phyloP scores from a whole-genome alignment of 2,113 vertebrate species.

The Coptodon rendalli region DNA sequence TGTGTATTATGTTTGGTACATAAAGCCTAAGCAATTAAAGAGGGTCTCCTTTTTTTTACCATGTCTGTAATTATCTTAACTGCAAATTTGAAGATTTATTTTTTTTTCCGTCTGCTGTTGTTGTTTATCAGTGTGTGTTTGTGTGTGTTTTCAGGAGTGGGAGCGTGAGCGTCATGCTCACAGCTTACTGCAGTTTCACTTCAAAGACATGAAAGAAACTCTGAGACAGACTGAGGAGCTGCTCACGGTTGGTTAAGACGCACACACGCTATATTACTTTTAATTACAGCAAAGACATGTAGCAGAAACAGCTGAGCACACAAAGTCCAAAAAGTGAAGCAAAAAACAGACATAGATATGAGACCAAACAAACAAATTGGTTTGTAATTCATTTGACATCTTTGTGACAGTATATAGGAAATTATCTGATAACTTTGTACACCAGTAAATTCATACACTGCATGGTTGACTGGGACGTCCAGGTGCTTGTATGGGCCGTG shows the following conservation, averaged over 20 bases:
- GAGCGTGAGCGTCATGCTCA: conserved; percentile 84
- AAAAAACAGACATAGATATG: background rate
- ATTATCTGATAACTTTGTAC: background rate
- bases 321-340: background rate
- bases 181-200: conserved; percentile 78
- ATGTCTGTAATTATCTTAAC: background rate
- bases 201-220: conserved; percentile 79
- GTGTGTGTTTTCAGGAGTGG: conserved; percentile 66
- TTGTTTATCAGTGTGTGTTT: background rate
- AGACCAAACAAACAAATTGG: background rate
- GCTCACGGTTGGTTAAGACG: conserved; percentile 75
- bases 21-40: background rate
- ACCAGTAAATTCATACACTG: background rate
- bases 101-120: background rate
- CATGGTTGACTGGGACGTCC: background rate
- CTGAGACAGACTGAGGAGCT: conserved; percentile 82
- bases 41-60: background rate
- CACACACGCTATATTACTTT: background rate
- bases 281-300: background rate
- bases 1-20: background rate
- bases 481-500: background rate
- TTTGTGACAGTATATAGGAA: background rate
- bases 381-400: background rate
- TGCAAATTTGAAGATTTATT: background rate
- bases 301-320: background rate